Conservation (phyloP, 1,140 invertebrate genomes). For the Pomacea maculata region DNA sequence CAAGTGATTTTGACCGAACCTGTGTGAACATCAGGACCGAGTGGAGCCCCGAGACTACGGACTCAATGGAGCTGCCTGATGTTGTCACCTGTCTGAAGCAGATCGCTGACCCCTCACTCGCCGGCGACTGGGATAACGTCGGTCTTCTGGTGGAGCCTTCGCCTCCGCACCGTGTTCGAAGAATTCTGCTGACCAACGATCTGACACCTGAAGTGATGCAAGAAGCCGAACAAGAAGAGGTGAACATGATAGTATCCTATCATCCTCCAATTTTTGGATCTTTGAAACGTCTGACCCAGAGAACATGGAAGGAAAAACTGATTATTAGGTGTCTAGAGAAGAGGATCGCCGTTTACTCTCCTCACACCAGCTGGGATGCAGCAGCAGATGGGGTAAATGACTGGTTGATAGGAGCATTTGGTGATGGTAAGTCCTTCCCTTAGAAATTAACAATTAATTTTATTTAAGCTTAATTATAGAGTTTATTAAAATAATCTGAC, state of each 20-base stretch:
- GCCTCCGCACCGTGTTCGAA: constrained; percentile 62
- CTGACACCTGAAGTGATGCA: constrained; percentile 82
- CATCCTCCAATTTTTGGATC: constrained; percentile 93
- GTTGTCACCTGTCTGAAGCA: constrained; percentile 4
- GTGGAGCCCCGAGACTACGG: neutral
- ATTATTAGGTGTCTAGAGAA: constrained; percentile 84
- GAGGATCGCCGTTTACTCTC: constrained; percentile 89
- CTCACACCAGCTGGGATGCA: constrained; percentile 91
- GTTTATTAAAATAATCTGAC: too few species aligned
- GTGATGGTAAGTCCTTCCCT: constrained; percentile 60
- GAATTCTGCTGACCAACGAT: constrained; percentile 92
- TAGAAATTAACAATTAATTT: neutral
- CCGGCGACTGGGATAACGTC: constrained; percentile 95
- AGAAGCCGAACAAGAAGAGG: constrained; percentile 77
- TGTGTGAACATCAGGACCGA: neutral
- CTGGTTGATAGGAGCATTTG: constrained; percentile 84
- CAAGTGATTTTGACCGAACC: too few species aligned
- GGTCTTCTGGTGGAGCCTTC: constrained; percentile 88
- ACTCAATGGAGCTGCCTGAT: constrained; percentile 4
- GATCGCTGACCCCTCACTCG: constrained; percentile 63
- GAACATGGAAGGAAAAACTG: constrained; percentile 82
- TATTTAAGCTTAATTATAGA: too few species aligned
- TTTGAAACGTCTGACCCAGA: constrained; percentile 79
- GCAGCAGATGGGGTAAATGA: constrained; percentile 88
- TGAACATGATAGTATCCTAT: constrained; percentile 90